A percentile compares a stretch with the other conserved stretches of the same genome.
Conservation (phyloP, 2,797 vertebrate species). For the Mus caroli region DNA sequence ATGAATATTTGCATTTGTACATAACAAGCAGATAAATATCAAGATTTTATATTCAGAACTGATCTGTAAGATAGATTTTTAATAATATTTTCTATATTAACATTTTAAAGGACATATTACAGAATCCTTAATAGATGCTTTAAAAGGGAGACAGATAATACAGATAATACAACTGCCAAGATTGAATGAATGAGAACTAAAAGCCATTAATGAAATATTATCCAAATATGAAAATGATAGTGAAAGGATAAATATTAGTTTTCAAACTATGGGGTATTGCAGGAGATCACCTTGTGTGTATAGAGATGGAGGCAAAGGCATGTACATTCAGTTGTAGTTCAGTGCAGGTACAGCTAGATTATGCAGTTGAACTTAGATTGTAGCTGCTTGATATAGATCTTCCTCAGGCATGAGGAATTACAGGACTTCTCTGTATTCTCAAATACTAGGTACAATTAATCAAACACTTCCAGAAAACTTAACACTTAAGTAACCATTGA, state of each 20-base stretch:
- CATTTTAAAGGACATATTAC: not conserved
- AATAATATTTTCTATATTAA: not conserved
- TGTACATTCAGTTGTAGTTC: no score
- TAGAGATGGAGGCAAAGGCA: not conserved
- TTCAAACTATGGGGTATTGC: not conserved
- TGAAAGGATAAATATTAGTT: not conserved
- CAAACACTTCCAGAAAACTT: not conserved
- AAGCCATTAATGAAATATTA: slow-evolving; percentile 2
- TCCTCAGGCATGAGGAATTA: not conserved
- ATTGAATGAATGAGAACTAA: not conserved
- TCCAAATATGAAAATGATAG: not conserved
- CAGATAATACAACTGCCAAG: not conserved
- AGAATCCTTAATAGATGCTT: not conserved
- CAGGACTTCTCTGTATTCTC: not conserved
- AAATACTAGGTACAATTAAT: not conserved
- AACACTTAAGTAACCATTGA: not conserved
- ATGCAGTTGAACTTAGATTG: not conserved
- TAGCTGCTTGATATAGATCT: not conserved
- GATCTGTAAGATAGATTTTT: not conserved
- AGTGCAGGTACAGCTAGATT: not conserved
- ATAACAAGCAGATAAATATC: not conserved
- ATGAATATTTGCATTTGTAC: not conserved
- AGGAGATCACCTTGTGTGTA: not conserved
- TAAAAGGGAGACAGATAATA: not conserved
- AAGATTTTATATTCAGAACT: not conserved